These are phyloP conservation scores for Dryococelus australis DNA, from an alignment of 2,888 invertebrate genomes.

Conservation along the genomic window DNA sequence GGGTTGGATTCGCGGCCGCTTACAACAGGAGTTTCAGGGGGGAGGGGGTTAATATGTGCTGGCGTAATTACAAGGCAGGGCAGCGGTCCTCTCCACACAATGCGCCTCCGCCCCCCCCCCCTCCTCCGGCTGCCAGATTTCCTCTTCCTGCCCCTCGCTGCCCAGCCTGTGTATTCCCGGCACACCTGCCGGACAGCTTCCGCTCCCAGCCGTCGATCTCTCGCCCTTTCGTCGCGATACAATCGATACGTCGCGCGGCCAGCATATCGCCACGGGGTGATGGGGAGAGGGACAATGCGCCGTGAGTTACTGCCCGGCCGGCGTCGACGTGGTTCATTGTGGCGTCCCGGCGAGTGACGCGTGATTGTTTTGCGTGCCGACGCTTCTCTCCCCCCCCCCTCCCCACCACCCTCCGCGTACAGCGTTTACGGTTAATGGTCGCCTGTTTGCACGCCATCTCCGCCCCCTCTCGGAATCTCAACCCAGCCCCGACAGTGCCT, in stretches of 20 bases:
- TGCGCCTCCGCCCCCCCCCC: not conserved
- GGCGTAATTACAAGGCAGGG: constrained; percentile 16
- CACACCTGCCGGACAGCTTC: not conserved
- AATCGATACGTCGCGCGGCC: constrained; percentile 8
- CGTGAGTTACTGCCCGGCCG: constrained; percentile 13
- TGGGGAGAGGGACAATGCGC: not conserved
- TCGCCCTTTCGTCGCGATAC: not conserved
- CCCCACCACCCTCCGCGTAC: too few species aligned
- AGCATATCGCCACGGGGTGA: not conserved
- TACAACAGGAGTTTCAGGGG: not conserved
- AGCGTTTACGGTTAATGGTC: not conserved
- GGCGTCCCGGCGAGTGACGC: not conserved
- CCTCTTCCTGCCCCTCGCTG: not conserved
- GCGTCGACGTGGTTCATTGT: not conserved
- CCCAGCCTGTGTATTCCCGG: not conserved
- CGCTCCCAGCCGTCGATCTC: not conserved
- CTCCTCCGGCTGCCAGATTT: too few species aligned
- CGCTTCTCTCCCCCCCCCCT: not conserved
- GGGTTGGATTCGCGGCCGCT: not conserved
- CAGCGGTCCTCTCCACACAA: not conserved
- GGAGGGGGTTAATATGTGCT: not conserved
- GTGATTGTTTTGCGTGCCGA: constrained; percentile 6
- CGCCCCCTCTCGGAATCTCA: too few species aligned
- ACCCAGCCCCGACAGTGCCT: not conserved
- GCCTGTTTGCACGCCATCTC: not conserved